A percentile compares a stretch with the other conserved stretches of the same genome.
Conservation (phyloP, 1,140 invertebrate genomes). For the Polypedilum vanderplanki region DNA sequence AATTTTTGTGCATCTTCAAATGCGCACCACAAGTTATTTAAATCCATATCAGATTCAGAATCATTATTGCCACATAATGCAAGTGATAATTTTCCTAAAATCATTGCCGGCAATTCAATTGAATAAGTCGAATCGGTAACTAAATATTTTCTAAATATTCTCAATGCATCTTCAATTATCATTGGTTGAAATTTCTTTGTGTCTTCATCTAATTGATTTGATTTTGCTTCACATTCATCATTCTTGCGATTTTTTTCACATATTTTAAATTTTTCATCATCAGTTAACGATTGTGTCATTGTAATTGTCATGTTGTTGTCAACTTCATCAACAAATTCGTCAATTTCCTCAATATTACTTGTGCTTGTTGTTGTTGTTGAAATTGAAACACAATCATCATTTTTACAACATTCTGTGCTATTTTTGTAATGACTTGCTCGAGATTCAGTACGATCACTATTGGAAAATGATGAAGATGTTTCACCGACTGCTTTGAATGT, state of each 20-base stretch:
- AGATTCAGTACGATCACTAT: neutral
- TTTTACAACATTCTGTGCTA: neutral
- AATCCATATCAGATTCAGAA: constrained; percentile 37
- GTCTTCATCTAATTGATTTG: constrained; percentile 31
- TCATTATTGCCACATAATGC: constrained; percentile 40
- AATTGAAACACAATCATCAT: neutral
- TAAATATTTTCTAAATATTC: constrained; percentile 50
- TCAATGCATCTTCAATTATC: constrained; percentile 45
- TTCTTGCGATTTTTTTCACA: constrained; percentile 41
- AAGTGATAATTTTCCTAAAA: constrained; percentile 45
- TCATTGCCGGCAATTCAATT: constrained; percentile 43
- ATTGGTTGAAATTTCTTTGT: constrained; percentile 32
- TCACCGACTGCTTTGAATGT: constrained; percentile 48
- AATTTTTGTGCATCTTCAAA: constrained; percentile 57
- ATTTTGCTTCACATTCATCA: constrained; percentile 29
- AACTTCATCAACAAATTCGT: constrained; percentile 33
- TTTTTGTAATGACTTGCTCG: neutral
- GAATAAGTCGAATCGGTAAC: constrained; percentile 43
- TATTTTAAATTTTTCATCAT: constrained; percentile 43
- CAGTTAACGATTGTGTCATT: constrained; percentile 42
- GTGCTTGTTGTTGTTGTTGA: constrained; percentile 30
- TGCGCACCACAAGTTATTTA: constrained; percentile 46
- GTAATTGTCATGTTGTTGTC: constrained; percentile 39
- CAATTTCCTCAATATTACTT: constrained; percentile 7
- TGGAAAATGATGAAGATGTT: constrained; percentile 29